Evolutionary conservation across 2,113 vertebrate species (phyloP), one percentile per base, ranked within the genome.

Genomic region (Proteles cristata): DNA sequence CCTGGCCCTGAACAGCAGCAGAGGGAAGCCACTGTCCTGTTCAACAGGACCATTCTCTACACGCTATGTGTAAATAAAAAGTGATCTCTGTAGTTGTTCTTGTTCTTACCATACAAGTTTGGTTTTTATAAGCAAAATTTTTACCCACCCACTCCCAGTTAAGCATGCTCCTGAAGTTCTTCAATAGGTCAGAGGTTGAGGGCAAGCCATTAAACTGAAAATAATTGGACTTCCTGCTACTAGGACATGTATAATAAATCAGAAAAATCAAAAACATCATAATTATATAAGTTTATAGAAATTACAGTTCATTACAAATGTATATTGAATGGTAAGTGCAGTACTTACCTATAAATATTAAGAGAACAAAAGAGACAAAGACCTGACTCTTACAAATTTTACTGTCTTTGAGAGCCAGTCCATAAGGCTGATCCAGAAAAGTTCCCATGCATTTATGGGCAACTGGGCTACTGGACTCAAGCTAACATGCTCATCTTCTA

Each of bases 161-260:
- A 87, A 87, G 93, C 83, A 96, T 79, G 61, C 2, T 31, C 25
- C 68, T 92, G 6, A 96, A 92, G 39, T 69, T 92, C 43, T 96
- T 83, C 63, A 95, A 87, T 48, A 98, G 93, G 83, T 93, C 77
- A 81, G 79, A 93, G 87, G 45, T 82, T 92, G 61, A 74, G 28
- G 2, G 35, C 16, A 96, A 93, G 33, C 17, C 43, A 97, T 58
- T 93, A 89, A 90, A 97, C 61, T 93, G 19, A 94, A 96, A 43
- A 90, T 66, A 93, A 84, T 43, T 93, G 53, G 74, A 93, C n/a
- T 87, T 95, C 43, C 11, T 96, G 15, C 69, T 61, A 80, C 39
- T 79, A 76, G 68, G 11, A 26, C 48, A 83, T 88, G 9, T 85
- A 88, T 77, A 85, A 71, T 79, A 93, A 95, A 94, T 90, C 93